Evolutionary conservation across 2,797 vertebrate genomes (phyloP).

Genomic region (Sardinella longiceps): DNA sequence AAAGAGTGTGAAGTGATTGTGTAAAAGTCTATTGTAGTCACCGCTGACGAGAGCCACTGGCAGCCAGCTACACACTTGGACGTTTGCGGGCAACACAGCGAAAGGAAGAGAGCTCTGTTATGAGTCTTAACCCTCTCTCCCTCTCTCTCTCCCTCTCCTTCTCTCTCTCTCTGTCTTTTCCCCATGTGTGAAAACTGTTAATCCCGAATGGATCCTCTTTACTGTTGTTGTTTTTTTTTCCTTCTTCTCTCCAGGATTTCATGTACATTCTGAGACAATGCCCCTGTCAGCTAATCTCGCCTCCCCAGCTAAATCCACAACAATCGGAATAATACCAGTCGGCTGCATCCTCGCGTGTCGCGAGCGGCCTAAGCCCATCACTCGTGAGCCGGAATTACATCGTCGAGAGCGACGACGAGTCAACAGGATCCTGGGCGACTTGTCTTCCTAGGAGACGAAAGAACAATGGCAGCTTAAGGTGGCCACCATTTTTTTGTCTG

Average conservation of each 20-base stretch:
- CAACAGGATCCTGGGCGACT: conserved; percentile 71
- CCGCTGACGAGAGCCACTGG: conserved; percentile 61
- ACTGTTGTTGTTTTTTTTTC: conserved; percentile 58
- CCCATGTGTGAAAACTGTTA: conserved; percentile 71
- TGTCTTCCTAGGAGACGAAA: conserved; percentile 39
- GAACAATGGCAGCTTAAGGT: conserved; percentile 75
- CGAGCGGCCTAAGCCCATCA: conserved; percentile 78
- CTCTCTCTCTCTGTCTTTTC: conserved; percentile 55
- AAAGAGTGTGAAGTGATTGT: conserved; percentile 69
- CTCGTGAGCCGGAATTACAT: conserved; percentile 78
- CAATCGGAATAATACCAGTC: conserved; percentile 78
- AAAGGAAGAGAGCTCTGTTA: conserved; percentile 9
- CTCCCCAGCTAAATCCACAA: conserved; percentile 83
- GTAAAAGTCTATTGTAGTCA: conserved; percentile 66
- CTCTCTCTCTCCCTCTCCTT: conserved; percentile 37
- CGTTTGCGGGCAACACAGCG: conserved; percentile 46
- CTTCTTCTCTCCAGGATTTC: conserved; percentile 72
- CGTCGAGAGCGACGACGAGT: conserved; percentile 67
- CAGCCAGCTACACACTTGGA: conserved; percentile 59
- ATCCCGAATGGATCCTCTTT: conserved; percentile 84
- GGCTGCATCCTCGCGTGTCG: conserved; percentile 72
- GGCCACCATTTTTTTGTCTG: conserved; percentile 61
- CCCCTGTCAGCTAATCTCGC: conserved; percentile 78
- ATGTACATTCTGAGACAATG: conserved; percentile 82
- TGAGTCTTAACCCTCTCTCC: conserved; percentile 17